These are phyloP conservation scores for Orthonychiurus folsomi DNA, from an alignment of 2,888 invertebrate species.

Conservation along the genomic window DNA sequence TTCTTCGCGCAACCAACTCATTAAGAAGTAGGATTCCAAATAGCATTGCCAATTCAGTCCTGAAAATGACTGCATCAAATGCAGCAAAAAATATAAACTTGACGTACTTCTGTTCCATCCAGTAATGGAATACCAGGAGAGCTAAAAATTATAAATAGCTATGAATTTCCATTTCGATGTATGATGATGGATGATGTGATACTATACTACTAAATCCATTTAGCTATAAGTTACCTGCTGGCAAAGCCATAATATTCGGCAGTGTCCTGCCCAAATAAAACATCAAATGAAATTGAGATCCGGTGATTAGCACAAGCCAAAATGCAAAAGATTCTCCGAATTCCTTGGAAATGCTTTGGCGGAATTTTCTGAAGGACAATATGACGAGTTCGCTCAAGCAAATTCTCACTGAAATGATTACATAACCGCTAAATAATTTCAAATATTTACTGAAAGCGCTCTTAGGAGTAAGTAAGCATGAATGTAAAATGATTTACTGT, in stretches of 20 bases:
- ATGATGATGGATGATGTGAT: not conserved
- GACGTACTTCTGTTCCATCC: constrained; percentile 67
- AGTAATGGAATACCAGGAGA: constrained; percentile 70
- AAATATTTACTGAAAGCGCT: too few species aligned
- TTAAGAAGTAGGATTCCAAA: constrained; percentile 75
- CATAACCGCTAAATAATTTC: too few species aligned
- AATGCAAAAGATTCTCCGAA: constrained; percentile 69
- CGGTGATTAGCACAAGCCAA: constrained; percentile 75
- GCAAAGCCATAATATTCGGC: constrained; percentile 89
- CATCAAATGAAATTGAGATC: constrained; percentile 95
- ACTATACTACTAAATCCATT: not conserved
- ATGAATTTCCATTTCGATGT: not conserved
- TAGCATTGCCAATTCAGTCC: constrained; percentile 77
- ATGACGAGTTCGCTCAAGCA: constrained; percentile 69
- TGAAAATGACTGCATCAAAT: constrained; percentile 77
- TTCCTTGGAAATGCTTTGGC: constrained; percentile 61
- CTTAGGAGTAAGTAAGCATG: not conserved
- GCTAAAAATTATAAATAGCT: constrained; percentile 54
- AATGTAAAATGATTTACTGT: not conserved
- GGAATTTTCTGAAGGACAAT: constrained; percentile 61
- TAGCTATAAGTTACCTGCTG: constrained; percentile 62
- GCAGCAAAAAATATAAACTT: constrained; percentile 76
- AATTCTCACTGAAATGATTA: constrained; percentile 71
- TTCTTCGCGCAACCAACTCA: constrained; percentile 63
- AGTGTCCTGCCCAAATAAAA: constrained; percentile 90